These are phyloP conservation scores for Hemistola chrysoprasaria DNA, from an alignment of 2,888 invertebrate species.

Conservation along the genomic window DNA sequence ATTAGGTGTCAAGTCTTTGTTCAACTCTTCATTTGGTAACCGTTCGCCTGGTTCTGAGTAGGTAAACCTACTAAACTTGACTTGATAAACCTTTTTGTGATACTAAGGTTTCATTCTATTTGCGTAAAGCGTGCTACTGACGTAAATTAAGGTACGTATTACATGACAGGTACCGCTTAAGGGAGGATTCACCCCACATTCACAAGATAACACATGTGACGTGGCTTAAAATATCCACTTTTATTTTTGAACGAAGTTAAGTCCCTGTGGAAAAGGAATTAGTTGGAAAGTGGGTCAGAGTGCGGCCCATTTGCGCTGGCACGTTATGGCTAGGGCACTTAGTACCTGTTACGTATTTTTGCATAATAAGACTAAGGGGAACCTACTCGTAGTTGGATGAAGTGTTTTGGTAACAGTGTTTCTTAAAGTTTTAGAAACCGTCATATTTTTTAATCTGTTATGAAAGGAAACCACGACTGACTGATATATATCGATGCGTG, in stretches of 20 bases:
- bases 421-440: too few species aligned
- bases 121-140: neutral
- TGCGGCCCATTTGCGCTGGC: conserved; percentile 25
- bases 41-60: too few species aligned
- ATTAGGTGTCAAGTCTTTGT: too few species aligned
- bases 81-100: too few species aligned
- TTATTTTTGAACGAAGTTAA: conserved; percentile 49
- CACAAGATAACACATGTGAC: conserved; percentile 33
- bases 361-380: conserved; percentile 43
- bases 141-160: conserved; percentile 23
- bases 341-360: conserved; percentile 36
- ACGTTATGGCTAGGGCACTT: conserved; percentile 10
- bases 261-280: conserved; percentile 53
- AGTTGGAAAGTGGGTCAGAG: conserved; percentile 66
- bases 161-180: conserved; percentile 28
- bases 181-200: conserved; percentile 27
- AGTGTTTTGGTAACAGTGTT: neutral
- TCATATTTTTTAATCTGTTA: too few species aligned
- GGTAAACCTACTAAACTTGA: too few species aligned
- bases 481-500: too few species aligned
- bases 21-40: too few species aligned
- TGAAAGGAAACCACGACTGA: too few species aligned
- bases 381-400: neutral
- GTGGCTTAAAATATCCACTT: conserved; percentile 34
- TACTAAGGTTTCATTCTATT: too few species aligned